Percentiles rank a stretch among this genome's conserved stretches.
Evolutionary conservation across 2,888 invertebrate genomes (phyloP).

Genomic region (Lucinisca nassula): DNA sequence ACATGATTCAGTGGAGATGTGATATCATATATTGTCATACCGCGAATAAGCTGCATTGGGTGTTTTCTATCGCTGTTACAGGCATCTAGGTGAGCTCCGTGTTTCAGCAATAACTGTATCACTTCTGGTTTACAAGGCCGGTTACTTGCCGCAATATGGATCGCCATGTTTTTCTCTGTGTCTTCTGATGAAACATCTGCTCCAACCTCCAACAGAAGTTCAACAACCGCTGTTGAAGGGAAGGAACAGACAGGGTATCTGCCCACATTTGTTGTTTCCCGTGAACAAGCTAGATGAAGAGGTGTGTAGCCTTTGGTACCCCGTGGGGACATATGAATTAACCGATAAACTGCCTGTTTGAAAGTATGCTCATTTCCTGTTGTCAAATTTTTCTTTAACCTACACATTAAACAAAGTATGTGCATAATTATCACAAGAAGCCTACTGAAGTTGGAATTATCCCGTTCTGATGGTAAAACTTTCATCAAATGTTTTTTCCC

Average conservation of each 20-base stretch:
- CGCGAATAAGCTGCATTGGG: constrained; percentile 84
- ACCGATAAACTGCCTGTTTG: constrained; percentile 92
- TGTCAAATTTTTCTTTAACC: constrained; percentile 86
- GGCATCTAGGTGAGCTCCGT: constrained; percentile 95
- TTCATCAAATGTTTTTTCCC: constrained; percentile 88
- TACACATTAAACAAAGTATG: constrained; percentile 86
- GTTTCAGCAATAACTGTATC: constrained; percentile 92
- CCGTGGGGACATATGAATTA: constrained; percentile 92
- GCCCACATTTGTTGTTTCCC: constrained; percentile 92
- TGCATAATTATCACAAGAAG: constrained; percentile 96
- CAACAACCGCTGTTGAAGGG: constrained; percentile 92
- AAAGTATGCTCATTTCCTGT: constrained; percentile 89
- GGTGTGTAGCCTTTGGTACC: constrained; percentile 87
- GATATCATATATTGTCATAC: constrained; percentile 81
- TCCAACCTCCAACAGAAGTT: constrained; percentile 94
- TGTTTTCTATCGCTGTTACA: constrained; percentile 84
- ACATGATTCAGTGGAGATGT: constrained; percentile 84
- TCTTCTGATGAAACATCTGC: constrained; percentile 94
- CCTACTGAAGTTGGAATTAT: constrained; percentile 94
- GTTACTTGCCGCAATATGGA: constrained; percentile 94
- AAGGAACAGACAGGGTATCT: constrained; percentile 92
- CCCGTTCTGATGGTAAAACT: constrained; percentile 88
- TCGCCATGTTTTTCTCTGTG: constrained; percentile 95
- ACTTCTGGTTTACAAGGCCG: constrained; percentile 93
- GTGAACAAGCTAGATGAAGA: constrained; percentile 94